These are phyloP conservation scores for Caenorhabditis becei DNA, from an alignment of 2,888 invertebrate genomes.

Conservation along the genomic window DNA sequence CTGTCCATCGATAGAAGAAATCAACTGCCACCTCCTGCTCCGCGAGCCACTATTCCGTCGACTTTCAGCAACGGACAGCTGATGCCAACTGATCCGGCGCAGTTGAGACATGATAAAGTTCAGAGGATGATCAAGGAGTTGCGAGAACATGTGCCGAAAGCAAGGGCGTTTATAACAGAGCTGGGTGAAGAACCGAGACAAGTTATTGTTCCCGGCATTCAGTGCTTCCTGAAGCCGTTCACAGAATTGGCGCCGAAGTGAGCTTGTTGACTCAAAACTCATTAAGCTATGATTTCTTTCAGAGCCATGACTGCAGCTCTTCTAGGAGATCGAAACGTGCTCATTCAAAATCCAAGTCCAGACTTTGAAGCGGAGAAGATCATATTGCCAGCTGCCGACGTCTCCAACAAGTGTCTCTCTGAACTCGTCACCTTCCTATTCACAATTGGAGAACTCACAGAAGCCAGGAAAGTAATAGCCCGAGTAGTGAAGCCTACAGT, in stretches of 20 bases:
- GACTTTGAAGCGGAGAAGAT: constrained; percentile 56
- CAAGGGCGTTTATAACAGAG: constrained; percentile 54
- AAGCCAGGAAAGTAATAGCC: constrained; percentile 26
- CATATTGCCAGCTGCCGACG: constrained; percentile 51
- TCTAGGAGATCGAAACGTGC: constrained; percentile 58
- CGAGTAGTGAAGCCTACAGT: constrained; percentile 19
- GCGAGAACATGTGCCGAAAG: constrained; percentile 51
- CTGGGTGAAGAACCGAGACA: constrained; percentile 40
- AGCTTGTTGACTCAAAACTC: background rate
- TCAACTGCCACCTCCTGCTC: constrained; percentile 69
- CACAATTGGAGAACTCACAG: constrained; percentile 44
- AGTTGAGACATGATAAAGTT: constrained; percentile 48
- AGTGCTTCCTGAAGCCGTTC: constrained; percentile 59
- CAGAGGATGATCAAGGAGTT: constrained; percentile 52
- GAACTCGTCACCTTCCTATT: constrained; percentile 52
- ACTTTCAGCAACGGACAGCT: constrained; percentile 43
- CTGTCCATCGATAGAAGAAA: constrained; percentile 54
- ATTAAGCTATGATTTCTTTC: background rate
- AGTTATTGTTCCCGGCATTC: constrained; percentile 41
- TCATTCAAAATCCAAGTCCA: constrained; percentile 48
- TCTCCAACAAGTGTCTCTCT: constrained; percentile 60
- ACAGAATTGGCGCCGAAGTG: constrained; percentile 52
- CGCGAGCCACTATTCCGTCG: constrained; percentile 75
- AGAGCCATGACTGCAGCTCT: constrained; percentile 62
- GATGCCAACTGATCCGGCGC: constrained; percentile 46